These are phyloP conservation scores for Nannobrachium achirus DNA, from an alignment of 2,113 vertebrate genomes.

Conservation along the genomic window DNA sequence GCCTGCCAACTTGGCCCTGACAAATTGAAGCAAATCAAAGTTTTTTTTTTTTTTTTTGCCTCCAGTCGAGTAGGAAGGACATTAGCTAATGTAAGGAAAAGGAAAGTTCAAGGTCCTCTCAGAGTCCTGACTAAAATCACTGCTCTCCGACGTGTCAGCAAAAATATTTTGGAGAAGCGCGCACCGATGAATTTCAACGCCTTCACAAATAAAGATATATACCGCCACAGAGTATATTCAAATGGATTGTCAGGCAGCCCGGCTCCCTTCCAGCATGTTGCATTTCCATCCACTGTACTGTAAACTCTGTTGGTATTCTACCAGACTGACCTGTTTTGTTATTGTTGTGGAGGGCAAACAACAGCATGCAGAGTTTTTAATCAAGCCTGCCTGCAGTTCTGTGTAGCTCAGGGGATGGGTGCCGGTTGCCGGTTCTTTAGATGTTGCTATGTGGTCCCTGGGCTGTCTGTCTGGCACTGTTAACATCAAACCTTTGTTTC, in stretches of 20 bases:
- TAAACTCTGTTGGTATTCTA: background rate
- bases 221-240: background rate
- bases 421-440: background rate
- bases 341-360: background rate
- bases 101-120: conserved; percentile 3
- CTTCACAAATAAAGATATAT: conserved; percentile 1
- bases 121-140: background rate
- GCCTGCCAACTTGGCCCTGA: conserved; percentile 44
- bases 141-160: background rate
- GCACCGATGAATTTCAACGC: background rate
- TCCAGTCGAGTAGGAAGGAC: conserved; percentile 8
- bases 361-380: background rate
- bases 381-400: background rate
- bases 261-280: background rate
- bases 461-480: no score
- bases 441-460: background rate
- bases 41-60: conserved; percentile 29
- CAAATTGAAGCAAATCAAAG: conserved; percentile 39
- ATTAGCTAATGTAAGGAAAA: background rate
- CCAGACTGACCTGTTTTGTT: conserved; percentile 18
- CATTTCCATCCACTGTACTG: background rate
- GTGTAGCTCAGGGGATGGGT: background rate
- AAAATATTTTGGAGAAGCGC: background rate
- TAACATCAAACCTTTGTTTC: no score
- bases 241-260: background rate